Evolutionary conservation across 2,113 vertebrate genomes (phyloP).

Genomic region (Bos javanicus): DNA sequence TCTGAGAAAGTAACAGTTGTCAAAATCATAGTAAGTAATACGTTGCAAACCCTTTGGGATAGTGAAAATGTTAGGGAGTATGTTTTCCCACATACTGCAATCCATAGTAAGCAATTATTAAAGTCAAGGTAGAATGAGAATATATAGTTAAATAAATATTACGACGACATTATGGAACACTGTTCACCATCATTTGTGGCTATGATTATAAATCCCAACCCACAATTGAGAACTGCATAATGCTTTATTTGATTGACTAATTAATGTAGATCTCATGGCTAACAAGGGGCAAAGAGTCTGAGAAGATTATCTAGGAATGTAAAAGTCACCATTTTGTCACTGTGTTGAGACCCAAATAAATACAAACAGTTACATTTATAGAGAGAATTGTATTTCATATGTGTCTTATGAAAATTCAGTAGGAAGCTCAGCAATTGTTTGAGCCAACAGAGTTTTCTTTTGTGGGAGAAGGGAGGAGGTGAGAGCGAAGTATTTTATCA

Average conservation of each 20-base stretch:
- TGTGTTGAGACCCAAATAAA: not conserved
- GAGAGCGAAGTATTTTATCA: not conserved
- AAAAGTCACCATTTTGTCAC: not conserved
- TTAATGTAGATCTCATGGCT: not conserved
- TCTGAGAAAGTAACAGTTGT: not conserved
- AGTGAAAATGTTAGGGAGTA: not conserved
- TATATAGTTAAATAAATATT: not conserved
- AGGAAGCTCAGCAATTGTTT: not conserved
- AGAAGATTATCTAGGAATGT: not conserved
- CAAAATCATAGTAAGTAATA: not conserved
- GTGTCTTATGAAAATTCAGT: not conserved
- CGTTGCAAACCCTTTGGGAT: not conserved
- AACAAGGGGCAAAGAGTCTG: not conserved
- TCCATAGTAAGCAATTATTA: not conserved
- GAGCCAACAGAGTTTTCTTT: not conserved
- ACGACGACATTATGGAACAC: not conserved
- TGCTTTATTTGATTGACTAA: not conserved
- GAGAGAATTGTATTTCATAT: not conserved
- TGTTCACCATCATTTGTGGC: not conserved
- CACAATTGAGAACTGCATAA: not conserved
- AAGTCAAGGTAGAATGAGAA: not conserved
- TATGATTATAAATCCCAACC: not conserved
- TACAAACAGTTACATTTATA: not conserved
- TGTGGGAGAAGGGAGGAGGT: accelerated
- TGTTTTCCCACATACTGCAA: not conserved